phyloP scores from a whole-genome alignment of 2,888 invertebrate genomes.

The Epicampocera succincta region DNA sequence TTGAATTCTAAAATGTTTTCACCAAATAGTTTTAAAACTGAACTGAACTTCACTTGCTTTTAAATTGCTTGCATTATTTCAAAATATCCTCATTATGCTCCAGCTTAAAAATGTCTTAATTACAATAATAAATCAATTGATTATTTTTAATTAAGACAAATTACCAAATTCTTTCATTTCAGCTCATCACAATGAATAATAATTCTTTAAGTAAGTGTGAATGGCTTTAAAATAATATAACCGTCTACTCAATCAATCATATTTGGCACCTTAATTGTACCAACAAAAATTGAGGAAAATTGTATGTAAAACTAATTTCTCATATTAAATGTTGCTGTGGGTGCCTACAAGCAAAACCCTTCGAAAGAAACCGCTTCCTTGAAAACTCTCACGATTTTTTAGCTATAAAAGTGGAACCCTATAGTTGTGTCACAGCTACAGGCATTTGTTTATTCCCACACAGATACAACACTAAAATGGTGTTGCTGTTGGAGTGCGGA shows the following conservation, averaged over 20 bases:
- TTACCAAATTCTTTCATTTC: not conserved
- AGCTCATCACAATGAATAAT: not conserved
- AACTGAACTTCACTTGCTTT: no score
- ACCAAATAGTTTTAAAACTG: no score
- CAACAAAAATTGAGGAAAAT: constrained; percentile 26
- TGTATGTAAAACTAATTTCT: no score
- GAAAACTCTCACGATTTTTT: constrained; percentile 37
- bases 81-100: not conserved
- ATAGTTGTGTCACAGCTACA: constrained; percentile 47
- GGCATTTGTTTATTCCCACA: constrained; percentile 27
- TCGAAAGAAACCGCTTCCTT: constrained; percentile 7
- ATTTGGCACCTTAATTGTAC: constrained; percentile 13
- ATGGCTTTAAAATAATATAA: constrained; percentile 9
- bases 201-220: not conserved
- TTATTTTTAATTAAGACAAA: not conserved
- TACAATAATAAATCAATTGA: not conserved
- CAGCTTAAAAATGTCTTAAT: no score
- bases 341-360: not conserved
- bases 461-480: not conserved
- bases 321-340: not conserved
- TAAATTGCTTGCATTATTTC: no score
- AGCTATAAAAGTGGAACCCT: constrained; percentile 32
- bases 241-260: constrained; percentile 44
- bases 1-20: no score
- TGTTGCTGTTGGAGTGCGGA: not conserved